These are phyloP conservation scores for Diplogasteroides magnus DNA, from an alignment of 1,140 invertebrate species.

Conservation along the genomic window DNA sequence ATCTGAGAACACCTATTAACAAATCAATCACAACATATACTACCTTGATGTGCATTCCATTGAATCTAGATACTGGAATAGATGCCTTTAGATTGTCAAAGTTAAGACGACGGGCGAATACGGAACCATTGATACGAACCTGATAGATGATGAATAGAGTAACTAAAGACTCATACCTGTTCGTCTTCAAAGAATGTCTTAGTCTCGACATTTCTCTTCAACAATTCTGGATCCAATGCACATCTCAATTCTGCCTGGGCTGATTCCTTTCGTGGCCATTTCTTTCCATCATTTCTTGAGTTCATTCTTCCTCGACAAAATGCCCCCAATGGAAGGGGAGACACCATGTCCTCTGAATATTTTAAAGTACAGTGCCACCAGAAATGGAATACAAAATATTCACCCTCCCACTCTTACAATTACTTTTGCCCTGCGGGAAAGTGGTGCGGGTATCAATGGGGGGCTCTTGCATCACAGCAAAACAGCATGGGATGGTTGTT, in stretches of 20 bases:
- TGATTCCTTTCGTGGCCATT: conserved; percentile 20
- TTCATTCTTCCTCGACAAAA: conserved; percentile 15
- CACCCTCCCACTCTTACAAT: conserved; percentile 9
- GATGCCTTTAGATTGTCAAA: conserved; percentile 16
- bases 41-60: conserved; percentile 30
- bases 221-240: conserved; percentile 22
- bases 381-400: neutral
- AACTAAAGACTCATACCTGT: neutral
- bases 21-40: neutral
- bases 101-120: conserved; percentile 13
- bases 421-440: conserved; percentile 8
- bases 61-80: conserved; percentile 24
- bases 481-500: too few species aligned
- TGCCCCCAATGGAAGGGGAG: conserved; percentile 12
- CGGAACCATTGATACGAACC: conserved; percentile 19
- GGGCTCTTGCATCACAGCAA: too few species aligned
- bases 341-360: neutral
- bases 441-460: too few species aligned
- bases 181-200: conserved; percentile 25
- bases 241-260: conserved; percentile 21
- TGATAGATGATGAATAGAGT: too few species aligned
- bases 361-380: neutral
- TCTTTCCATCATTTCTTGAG: conserved; percentile 13
- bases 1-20: conserved; percentile 10
- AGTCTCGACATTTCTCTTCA: conserved; percentile 11